Base-by-base conservation (phyloP, 2,888 invertebrate species). In the Bellardia pandia region DNA sequence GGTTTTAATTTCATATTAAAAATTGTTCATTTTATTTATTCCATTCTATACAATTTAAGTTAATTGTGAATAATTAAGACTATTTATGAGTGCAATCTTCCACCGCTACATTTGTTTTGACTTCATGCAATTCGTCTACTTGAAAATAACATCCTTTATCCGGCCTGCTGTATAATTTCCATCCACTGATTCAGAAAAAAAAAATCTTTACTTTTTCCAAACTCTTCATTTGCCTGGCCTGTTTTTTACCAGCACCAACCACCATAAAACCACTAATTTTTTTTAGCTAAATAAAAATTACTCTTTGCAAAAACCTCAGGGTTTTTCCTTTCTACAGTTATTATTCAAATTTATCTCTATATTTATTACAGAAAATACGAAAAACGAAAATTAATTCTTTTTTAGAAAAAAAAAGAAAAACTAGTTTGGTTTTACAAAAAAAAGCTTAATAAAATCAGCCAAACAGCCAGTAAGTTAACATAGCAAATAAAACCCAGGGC, bases 321-420 rank as follows among this genome's bases (percentile, higher is more conserved):
- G 82, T 51, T 86, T 86, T 86, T 80, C 83, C 79, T 76, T 83
- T 86, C 83, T 80, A 83, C 79, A 80, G 76, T 83, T 86, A 86
- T 83, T 86, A 83, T 86, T 86, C 79, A 86, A 86, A 86, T 86
- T 76, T 76, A 86, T 88, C 77, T 74, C 58, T 30, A 75, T 75
- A 58, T 14, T 33, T n/a, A 68, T 48, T 30, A 64, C 53, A 48
- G 60, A 37, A 69, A 37, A 23, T 30, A 33, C 40, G 3, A 30
- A 37, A 69, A 68, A 80, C 56, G 88, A 85, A 88, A 89, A 89
- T 89, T 90, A 91, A 90, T 90, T 89, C 88, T 90, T 90, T 90
- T 89, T 90, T 90, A n/a, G 40, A 11, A 45, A 56, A 53, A 33
- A 9, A 30, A 40, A 56, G n/a, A 71, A 58, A 77, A 84, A 77